Evolutionary conservation across 2,113 vertebrate genomes (phyloP).

Genomic region (Oceanites oceanicus): DNA sequence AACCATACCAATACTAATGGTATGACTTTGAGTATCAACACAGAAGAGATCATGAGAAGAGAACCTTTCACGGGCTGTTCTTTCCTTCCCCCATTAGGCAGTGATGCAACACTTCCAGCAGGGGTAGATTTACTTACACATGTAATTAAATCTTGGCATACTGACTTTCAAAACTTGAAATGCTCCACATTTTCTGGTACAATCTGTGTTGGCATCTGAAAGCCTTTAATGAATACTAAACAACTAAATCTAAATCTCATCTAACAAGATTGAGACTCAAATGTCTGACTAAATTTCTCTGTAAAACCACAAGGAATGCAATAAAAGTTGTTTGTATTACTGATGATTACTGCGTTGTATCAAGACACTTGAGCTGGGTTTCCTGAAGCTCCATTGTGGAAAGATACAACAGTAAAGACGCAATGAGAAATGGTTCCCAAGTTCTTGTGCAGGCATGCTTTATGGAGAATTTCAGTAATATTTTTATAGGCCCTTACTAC

Average conservation of each 20-base stretch:
- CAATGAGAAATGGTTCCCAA: accelerated
- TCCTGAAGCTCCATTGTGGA: not conserved
- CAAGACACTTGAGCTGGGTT: not conserved
- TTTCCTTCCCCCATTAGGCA: not conserved
- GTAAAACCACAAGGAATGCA: not conserved
- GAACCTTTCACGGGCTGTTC: not conserved
- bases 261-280: not conserved
- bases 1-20: not conserved
- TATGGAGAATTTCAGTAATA: not conserved
- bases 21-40: no score
- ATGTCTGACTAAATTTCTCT: not conserved
- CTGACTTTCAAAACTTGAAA: not conserved
- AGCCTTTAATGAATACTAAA: not conserved
- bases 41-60: not conserved
- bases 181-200: not conserved
- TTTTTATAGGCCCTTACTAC: not conserved
- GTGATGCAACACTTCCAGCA: not conserved
- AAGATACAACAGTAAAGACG: not conserved
- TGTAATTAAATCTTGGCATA: not conserved
- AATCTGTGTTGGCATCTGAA: not conserved
- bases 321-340: not conserved
- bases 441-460: not conserved
- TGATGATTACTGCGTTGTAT: not conserved
- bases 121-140: not conserved
- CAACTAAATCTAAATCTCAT: not conserved